Evolutionary conservation across 2,113 vertebrate genomes (phyloP), one percentile per base, ranked within the genome.

Genomic region (Passerina amoena): DNA sequence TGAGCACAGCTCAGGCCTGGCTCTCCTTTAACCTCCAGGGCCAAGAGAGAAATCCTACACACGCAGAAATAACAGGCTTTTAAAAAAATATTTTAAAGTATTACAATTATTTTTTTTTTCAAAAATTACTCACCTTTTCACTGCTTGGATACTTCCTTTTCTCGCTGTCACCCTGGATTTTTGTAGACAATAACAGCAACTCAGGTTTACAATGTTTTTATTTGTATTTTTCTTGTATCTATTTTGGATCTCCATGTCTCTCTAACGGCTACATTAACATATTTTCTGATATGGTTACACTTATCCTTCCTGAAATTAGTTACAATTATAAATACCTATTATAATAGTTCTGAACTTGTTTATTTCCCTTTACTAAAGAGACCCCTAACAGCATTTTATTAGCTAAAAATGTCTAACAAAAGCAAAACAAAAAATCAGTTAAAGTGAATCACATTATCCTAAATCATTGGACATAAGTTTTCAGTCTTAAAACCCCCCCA

Each of bases 1-100:
- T 15, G 4, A 2, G 4, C 2, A 14, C 2, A 15, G 42, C 51
- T 30, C 37, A 13, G 37, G 5, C 12, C 10, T 8, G 14, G 24
- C 3, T 2, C 63, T 50, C 22, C 11, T 45, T 45, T 4, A 65
- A 27, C 24, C 35, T 56, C 5, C 3, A 28, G 1, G 20, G 31
- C 30, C 38, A 30, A 35, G 9, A 12, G 0, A 31, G 25, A 75
- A 45, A 33, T 8, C 6, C 11, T 12, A 8, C 22, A 38, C 2
- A 11, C 14, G 33, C 25, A 76, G 19, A 76, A 65, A 37, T 13
- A 76, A 19, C 40, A 42, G 20, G 5, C 6, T 30, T 30, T 48
- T 63, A 0, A 9, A 28, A 28, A 82, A 57, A 5, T 15, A 33
- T 7, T 48, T 54, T 12, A 12, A 61, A 51, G 3, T 20, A 31